Evolutionary conservation across 2,888 invertebrate species (phyloP), one percentile per base, ranked within the genome.

Genomic region (Neuroscelio doddi): DNA sequence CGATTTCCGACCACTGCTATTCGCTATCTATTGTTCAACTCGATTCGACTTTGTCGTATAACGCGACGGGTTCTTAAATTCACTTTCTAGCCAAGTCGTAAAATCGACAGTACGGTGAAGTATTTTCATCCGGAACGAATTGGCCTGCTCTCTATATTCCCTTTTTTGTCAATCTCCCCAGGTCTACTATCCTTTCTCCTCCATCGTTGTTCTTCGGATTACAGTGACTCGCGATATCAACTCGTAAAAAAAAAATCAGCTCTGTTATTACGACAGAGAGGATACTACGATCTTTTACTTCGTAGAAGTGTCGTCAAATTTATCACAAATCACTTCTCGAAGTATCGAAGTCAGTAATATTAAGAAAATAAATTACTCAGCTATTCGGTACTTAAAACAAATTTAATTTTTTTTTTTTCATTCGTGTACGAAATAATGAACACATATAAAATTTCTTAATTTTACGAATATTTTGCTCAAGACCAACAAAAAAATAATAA

Each of bases 71-170:
- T 64, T 68, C 69, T 76, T 66, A 75, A 79, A 81, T 80, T 80
- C 78, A 80, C 81, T 83, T 82, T 82, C 82, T 82, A 81, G 75
- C 38, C 29, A 24, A 56, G 61, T 65, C 65, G 50, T 65, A 65
- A 65, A 65, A 73, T 77, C 78, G 77, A 80, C 80, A 79, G 79
- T 74, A 73, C 68, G 65, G 27, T 58, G 51, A 45, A 44, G 36
- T 42, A 65, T 72, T 79, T 74, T 69, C 74, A 67, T 64, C 70
- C 66, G 73, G 63, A 75, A 75, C 76, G 61, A 77, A 76, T 76
- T 53, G 69, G 57, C 61, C 52, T 41, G 21, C 58, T 62, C 56
- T 64, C 67, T 69, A 66, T 62, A 51, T 50, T 63, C 49, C 41
- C 39, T 58, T 64, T 49, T 64, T 70, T 71, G 53, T 53, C 53